Evolutionary conservation across 2,888 invertebrate species (phyloP).

Genomic region (Psylliodes chrysocephalus): DNA sequence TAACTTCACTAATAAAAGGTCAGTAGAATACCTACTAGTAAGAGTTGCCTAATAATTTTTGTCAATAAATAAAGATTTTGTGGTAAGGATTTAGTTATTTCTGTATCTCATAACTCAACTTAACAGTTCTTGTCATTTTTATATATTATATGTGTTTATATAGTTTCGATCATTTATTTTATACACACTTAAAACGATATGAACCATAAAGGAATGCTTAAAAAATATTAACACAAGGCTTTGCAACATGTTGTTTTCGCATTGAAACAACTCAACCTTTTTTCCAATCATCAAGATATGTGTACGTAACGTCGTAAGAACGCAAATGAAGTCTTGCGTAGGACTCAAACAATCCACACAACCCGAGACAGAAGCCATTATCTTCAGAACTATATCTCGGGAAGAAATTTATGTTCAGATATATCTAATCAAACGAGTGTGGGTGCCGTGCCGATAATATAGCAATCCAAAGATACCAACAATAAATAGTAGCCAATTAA

Average conservation of each 20-base stretch:
- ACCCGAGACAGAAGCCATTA: conserved; percentile 43
- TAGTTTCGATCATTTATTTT: no score
- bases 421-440: conserved; percentile 45
- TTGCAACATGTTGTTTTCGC: not conserved
- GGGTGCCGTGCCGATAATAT: conserved; percentile 42
- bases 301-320: conserved; percentile 12
- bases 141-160: no score
- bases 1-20: no score
- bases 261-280: not conserved
- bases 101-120: no score
- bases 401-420: conserved; percentile 40
- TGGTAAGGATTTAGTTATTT: no score
- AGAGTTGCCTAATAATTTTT: no score
- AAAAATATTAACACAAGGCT: no score
- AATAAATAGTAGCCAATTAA: conserved; percentile 43
- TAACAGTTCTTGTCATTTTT: no score
- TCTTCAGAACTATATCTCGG: conserved; percentile 37
- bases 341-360: conserved; percentile 39
- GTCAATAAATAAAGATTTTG: no score
- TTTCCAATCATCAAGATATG: not conserved
- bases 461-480: conserved; percentile 33
- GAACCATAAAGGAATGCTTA: no score
- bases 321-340: conserved; percentile 36
- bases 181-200: no score
- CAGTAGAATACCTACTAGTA: no score